Base-by-base conservation (phyloP, 2,797 vertebrate species). In the Dermochelys coriacea region DNA sequence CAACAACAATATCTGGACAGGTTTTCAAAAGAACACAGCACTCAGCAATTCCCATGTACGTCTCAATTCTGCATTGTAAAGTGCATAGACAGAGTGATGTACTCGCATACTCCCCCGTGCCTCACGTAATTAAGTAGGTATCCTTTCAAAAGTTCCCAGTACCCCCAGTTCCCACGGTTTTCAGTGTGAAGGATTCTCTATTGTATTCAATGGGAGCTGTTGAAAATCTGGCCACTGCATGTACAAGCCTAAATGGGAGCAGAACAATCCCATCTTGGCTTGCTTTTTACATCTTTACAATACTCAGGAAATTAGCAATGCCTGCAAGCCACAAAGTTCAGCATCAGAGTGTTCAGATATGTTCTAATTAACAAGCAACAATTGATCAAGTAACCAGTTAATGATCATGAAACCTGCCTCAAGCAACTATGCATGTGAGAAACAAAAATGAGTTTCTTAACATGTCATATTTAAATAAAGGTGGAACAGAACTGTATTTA, bases 381-480 rank as follows among this genome's bases (percentile, higher is more conserved):
- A 64, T 19, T 64, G 61, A 64, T 64, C 16, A 19, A 64, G 34
- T 19, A 64, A 34, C 29, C 5, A 61, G 59, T 8, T 61, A 31
- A 61, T 31, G 12, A 61, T 31, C 5, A 8, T n/a, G 61, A 21
- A 68, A 68, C n/a, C n/a, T 0, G 0, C 75, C 12, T 50, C 14
- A 5, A 52, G 31, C 51, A 82, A 27, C 50, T 27, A 2, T 34
- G 45, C 23, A 86, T 77, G 61, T 47, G 71, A 91, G 71, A 27
- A 82, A 37, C 37, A 77, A 47, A 75, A 77, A 91, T 10, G 8
- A 89, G 49, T 45, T 52, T 27, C 68, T 89, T 75, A 47, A 75
- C 45, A 15, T 37, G 83, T 88, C 50, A 51, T 50, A 47, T 68
- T 91, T 85, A 85, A 80, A 80, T 34, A 54, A 18, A 82, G 78